Conservation (phyloP, 2,888 invertebrate genomes). For the Pollenia griseotomentosa region DNA sequence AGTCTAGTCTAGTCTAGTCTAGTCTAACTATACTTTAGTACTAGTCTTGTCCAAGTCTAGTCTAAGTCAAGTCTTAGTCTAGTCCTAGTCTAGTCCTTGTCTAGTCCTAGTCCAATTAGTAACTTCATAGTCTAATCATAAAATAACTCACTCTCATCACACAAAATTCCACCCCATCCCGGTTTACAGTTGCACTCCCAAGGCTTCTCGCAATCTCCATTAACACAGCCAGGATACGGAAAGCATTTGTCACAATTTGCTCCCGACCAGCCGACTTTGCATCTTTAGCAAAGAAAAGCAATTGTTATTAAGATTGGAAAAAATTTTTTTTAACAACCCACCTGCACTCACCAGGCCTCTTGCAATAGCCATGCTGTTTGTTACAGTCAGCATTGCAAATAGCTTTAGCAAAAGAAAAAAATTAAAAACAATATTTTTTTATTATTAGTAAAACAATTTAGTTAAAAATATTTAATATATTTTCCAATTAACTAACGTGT, state of each 20-base stretch:
- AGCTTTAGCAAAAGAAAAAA: conserved; percentile 86
- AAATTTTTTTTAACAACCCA: conserved; percentile 81
- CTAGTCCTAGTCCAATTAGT: too few relatives aligned
- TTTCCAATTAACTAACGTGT: conserved; percentile 88
- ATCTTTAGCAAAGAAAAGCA: conserved; percentile 83
- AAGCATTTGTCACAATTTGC: conserved; percentile 90
- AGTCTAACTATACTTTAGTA: too few relatives aligned
- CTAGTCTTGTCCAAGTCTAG: too few relatives aligned
- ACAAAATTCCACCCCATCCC: conserved; percentile 93
- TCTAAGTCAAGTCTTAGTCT: neutral
- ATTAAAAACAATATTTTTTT: neutral
- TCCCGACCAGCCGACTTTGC: conserved; percentile 96
- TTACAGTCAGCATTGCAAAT: conserved; percentile 93
- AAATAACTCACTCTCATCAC: conserved; percentile 90
- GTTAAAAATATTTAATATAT: conserved; percentile 4
- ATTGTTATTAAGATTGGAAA: neutral
- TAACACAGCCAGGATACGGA: conserved; percentile 94
- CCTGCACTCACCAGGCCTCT: conserved; percentile 91
- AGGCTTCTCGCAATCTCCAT: conserved; percentile 92
- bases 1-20: too few relatives aligned
- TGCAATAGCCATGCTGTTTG: conserved; percentile 93
- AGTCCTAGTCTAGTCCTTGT: neutral
- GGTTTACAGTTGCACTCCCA: conserved; percentile 95
- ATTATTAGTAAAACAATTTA: conserved; percentile 13
- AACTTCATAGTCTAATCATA: neutral